These are phyloP conservation scores for Pomacea canaliculata DNA, from an alignment of 2,888 invertebrate genomes.

Conservation along the genomic window DNA sequence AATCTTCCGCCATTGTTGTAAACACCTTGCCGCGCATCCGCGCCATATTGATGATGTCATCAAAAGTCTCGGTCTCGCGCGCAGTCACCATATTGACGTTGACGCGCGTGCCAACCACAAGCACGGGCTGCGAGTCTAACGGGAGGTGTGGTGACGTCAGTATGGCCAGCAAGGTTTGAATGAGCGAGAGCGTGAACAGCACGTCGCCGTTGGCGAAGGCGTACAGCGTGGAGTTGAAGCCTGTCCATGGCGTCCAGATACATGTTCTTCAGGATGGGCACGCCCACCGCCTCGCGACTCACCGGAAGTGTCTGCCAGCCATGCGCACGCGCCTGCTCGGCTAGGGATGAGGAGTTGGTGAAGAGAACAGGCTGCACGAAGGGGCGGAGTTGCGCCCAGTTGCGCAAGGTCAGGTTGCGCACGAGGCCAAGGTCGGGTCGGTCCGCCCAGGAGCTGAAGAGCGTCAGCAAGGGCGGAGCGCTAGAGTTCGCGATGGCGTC, in stretches of 20 bases:
- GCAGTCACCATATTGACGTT: slow-evolving; percentile 49
- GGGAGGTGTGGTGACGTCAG: slow-evolving; percentile 19
- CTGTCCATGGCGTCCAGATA: slow-evolving; percentile 46
- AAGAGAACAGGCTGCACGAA: slow-evolving; percentile 48
- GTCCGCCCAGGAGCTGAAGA: slow-evolving; percentile 53
- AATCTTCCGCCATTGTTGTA: slow-evolving; percentile 54
- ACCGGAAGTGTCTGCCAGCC: slow-evolving; percentile 50
- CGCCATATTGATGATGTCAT: slow-evolving; percentile 36
- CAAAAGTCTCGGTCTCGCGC: slow-evolving; percentile 39
- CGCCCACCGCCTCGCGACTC: slow-evolving; percentile 39
- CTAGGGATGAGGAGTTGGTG: slow-evolving; percentile 37
- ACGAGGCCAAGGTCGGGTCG: slow-evolving; percentile 42
- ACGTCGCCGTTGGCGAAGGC: slow-evolving; percentile 60
- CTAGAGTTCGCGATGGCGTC: neutral
- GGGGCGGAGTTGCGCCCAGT: slow-evolving; percentile 50
- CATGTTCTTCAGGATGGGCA: slow-evolving; percentile 58
- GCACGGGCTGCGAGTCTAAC: slow-evolving; percentile 30
- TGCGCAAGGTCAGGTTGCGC: slow-evolving; percentile 48
- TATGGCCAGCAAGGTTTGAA: slow-evolving; percentile 40
- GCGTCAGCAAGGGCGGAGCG: slow-evolving; percentile 40
- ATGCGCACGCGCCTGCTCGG: slow-evolving; percentile 27
- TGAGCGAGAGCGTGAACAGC: slow-evolving; percentile 46
- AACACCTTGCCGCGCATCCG: slow-evolving; percentile 48
- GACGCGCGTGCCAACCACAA: slow-evolving; percentile 35
- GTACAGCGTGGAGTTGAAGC: slow-evolving; percentile 50